Evolutionary conservation across 1,140 invertebrate genomes (phyloP).

Genomic region (Macrobrachium rosenbergii): DNA sequence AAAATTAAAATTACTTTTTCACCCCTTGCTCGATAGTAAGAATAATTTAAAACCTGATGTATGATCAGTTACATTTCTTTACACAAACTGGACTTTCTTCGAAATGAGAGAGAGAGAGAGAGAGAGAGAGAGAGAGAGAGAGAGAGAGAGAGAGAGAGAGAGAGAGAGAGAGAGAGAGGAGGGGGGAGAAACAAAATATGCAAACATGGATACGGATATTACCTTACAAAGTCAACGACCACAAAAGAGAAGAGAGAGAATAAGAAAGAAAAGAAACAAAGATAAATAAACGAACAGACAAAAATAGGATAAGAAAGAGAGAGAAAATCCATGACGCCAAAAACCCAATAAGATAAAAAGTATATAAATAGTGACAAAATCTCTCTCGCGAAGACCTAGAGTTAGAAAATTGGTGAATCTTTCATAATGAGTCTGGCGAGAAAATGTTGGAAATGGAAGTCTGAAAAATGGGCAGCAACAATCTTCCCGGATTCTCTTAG

Average conservation of each 20-base stretch:
- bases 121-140: conserved; percentile 11
- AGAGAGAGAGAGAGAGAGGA: conserved; percentile 5
- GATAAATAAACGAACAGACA: not conserved
- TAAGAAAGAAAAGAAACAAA: too few relatives aligned
- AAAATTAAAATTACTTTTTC: too few relatives aligned
- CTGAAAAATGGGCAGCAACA: too few relatives aligned
- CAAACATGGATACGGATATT: not conserved
- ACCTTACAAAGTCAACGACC: not conserved
- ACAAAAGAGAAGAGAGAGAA: not conserved
- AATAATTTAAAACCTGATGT: not conserved
- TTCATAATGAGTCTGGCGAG: too few relatives aligned
- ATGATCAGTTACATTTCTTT: not conserved
- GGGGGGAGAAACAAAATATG: not conserved
- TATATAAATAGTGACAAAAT: too few relatives aligned
- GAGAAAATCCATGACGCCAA: not conserved
- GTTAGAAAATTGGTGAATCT: too few relatives aligned
- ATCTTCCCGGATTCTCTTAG: too few relatives aligned
- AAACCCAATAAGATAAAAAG: not conserved
- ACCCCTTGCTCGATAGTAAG: not conserved
- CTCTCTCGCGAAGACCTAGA: too few relatives aligned
- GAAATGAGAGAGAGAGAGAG: conserved; percentile 17
- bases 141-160: conserved; percentile 17
- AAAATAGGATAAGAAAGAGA: not conserved
- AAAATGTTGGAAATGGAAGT: too few relatives aligned
- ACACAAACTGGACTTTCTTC: too few relatives aligned